A percentile compares a stretch with the other conserved stretches of the same genome.
Evolutionary conservation across 2,797 vertebrate genomes (phyloP).

Genomic region (Mormyrus hasselquistii): DNA sequence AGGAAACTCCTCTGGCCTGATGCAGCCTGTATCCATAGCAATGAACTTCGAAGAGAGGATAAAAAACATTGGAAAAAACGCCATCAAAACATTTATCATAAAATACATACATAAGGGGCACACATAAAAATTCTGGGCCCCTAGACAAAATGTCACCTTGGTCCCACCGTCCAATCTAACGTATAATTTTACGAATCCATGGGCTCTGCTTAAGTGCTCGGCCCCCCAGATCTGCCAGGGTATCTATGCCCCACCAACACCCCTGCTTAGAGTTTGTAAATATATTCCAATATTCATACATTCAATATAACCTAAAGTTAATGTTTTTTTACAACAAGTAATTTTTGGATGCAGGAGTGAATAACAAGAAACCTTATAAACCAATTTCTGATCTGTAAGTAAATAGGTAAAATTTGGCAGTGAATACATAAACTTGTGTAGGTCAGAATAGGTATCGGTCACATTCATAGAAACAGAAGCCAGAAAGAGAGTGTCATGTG

Average conservation of each 20-base stretch:
- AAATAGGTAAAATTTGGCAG: background rate
- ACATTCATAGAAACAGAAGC: background rate
- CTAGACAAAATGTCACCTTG: background rate
- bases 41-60: background rate
- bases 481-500: background rate
- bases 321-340: too few species aligned
- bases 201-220: background rate
- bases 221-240: background rate
- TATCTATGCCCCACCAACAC: background rate
- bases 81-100: background rate
- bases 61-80: background rate
- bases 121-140: background rate
- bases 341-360: too few species aligned
- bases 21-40: background rate
- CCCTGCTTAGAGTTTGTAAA: background rate
- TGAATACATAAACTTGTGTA: background rate
- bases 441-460: background rate
- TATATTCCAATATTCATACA: too few species aligned
- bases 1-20: background rate
- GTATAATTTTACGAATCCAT: background rate
- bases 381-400: background rate
- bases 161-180: background rate
- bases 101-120: background rate
- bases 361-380: background rate
- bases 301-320: too few species aligned